Evolutionary conservation across 2,113 vertebrate genomes (phyloP).

Genomic region (Pardalotus punctatus): DNA sequence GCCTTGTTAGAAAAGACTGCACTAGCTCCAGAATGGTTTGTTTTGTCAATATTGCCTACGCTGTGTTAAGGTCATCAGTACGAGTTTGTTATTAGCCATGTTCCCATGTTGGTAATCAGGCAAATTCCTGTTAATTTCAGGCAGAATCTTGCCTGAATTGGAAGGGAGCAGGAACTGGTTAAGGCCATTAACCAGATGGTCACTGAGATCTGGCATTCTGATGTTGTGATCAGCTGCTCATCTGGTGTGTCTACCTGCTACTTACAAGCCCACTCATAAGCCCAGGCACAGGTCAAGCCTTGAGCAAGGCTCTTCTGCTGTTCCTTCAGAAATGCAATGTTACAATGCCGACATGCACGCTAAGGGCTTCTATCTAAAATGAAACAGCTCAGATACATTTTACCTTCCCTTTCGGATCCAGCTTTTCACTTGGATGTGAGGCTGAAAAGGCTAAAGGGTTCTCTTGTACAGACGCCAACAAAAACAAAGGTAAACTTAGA

Average conservation of each 20-base stretch:
- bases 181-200: background rate
- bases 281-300: background rate
- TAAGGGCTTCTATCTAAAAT: conserved; percentile 23
- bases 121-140: conserved; percentile 18
- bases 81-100: background rate
- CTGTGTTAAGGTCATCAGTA: conserved; percentile 33
- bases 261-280: background rate
- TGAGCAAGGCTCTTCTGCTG: conserved; percentile 19
- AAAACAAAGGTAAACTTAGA: conserved; percentile 73
- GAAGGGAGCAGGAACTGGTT: background rate
- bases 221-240: background rate
- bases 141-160: background rate
- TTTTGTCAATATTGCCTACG: conserved; percentile 56
- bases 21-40: conserved; percentile 27
- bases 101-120: background rate
- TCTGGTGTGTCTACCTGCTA: background rate
- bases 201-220: background rate
- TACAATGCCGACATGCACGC: background rate
- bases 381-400: conserved; percentile 45
- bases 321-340: conserved; percentile 20
- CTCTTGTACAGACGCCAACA: conserved; percentile 49
- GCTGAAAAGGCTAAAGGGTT: conserved; percentile 55
- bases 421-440: conserved; percentile 47
- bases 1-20: background rate
- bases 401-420: conserved; percentile 19